These are phyloP conservation scores for Anodontia alba DNA, from an alignment of 2,888 invertebrate genomes.

Conservation along the genomic window DNA sequence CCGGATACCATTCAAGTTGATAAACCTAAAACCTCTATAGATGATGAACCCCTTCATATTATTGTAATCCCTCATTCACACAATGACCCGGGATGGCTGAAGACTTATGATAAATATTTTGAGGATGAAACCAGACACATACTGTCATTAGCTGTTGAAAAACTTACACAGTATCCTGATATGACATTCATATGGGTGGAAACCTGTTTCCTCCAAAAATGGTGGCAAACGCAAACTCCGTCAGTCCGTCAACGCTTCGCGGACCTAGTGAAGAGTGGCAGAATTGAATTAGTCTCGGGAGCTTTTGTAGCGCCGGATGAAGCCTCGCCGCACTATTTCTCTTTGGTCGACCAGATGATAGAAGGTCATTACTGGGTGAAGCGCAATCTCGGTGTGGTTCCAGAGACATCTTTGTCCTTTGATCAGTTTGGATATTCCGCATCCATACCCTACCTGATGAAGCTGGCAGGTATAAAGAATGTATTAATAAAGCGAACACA, in stretches of 20 bases:
- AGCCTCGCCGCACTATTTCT: slow-evolving; percentile 77
- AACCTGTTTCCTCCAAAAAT: slow-evolving; percentile 77
- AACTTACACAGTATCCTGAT: slow-evolving; percentile 92
- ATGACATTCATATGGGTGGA: slow-evolving; percentile 83
- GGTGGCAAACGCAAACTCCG: slow-evolving; percentile 73
- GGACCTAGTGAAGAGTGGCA: slow-evolving; percentile 67
- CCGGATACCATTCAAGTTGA: background rate
- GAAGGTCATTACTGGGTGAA: slow-evolving; percentile 81
- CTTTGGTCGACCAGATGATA: slow-evolving; percentile 78
- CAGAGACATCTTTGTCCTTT: slow-evolving; percentile 77
- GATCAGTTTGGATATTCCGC: slow-evolving; percentile 82
- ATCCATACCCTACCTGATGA: slow-evolving; percentile 76
- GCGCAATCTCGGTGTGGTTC: slow-evolving; percentile 85
- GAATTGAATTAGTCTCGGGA: slow-evolving; percentile 80
- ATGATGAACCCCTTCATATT: slow-evolving; percentile 52
- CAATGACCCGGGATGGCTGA: slow-evolving; percentile 98
- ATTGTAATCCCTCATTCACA: slow-evolving; percentile 97
- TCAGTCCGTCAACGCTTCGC: slow-evolving; percentile 53
- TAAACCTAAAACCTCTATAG: slow-evolving; percentile 2
- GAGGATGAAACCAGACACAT: slow-evolving; percentile 91
- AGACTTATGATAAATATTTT: slow-evolving; percentile 97
- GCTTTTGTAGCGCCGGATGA: slow-evolving; percentile 83
- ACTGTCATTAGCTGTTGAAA: slow-evolving; percentile 95
- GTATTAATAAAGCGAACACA: slow-evolving; percentile 79
- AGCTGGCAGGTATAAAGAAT: slow-evolving; percentile 73